A percentile compares a stretch with the other conserved stretches of the same genome.
These are phyloP conservation scores for Drosophila koepferae DNA, from an alignment of 2,888 invertebrate species.

Conservation along the genomic window DNA sequence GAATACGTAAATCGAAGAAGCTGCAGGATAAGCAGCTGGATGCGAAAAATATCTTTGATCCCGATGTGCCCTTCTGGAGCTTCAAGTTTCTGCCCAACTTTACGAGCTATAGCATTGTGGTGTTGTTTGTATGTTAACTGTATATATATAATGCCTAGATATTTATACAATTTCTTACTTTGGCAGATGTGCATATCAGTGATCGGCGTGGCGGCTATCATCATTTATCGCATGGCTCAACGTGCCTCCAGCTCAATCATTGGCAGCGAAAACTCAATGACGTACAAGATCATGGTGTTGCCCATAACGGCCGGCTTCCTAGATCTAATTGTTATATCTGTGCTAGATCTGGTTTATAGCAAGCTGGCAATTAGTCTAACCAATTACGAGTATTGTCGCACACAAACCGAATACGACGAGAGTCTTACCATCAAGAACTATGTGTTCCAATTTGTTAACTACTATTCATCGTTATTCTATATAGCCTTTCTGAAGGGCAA, in stretches of 20 bases:
- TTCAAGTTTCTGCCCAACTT: constrained; percentile 90
- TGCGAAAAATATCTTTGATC: constrained; percentile 86
- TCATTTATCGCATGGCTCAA: constrained; percentile 91
- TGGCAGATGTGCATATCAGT: constrained; percentile 89
- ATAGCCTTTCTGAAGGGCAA: constrained; percentile 92
- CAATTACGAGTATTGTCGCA: constrained; percentile 91
- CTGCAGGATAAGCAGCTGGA: constrained; percentile 17
- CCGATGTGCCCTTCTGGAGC: constrained; percentile 91
- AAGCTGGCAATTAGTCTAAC: constrained; percentile 89
- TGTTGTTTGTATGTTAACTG: constrained; percentile 78
- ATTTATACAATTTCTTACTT: constrained; percentile 31
- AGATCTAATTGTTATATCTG: constrained; percentile 91
- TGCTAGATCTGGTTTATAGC: constrained; percentile 90
- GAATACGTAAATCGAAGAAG: constrained; percentile 86
- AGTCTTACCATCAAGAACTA: constrained; percentile 94
- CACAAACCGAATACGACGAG: constrained; percentile 94
- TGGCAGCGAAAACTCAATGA: constrained; percentile 85
- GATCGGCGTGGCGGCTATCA: constrained; percentile 91
- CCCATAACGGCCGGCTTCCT: constrained; percentile 92
- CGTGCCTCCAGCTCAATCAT: constrained; percentile 87
- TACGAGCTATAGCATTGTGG: constrained; percentile 89
- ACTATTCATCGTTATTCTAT: constrained; percentile 94
- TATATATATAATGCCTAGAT: background rate
- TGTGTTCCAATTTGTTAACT: constrained; percentile 95
- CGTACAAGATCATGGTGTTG: constrained; percentile 88